Base-by-base conservation (phyloP, 2,113 vertebrate species). In the Passerina amoena region DNA sequence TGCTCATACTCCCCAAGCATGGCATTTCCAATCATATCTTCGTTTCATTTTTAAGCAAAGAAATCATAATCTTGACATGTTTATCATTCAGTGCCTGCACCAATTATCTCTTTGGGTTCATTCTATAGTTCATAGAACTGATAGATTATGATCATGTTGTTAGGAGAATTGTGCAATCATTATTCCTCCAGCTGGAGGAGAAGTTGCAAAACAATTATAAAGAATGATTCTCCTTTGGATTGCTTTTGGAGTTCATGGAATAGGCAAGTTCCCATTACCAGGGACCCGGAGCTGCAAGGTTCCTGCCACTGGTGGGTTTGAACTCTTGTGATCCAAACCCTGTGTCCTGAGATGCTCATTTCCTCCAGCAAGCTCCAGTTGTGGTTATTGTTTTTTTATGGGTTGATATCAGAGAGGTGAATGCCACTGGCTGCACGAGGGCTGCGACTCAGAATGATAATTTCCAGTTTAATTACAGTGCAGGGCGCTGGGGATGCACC, bases 21-120 rank as follows among this genome's bases (percentile, higher is more conserved):
- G 95, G 92, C 84, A 82, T 97, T 97, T 97, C 86, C 96, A 86
- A 92, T 96, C 96, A 91, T 83, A 88, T 94, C 78, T 69, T 93
- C 53, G 76, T 97, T 97, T 97, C 96, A 95, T 97, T 79, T 97
- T 97, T 96, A 97, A 97, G 93, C 96, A 97, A 97, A 97, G 91
- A 98, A 98, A 96, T 96, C 70, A 94, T 96, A 97, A 82, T 97
- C 97, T 97, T 97, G 97, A 98, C 96, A 95, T 97, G 97, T 98
- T 98, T 98, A 97, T 97, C 96, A 97, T 96, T 96, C 96, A 95
- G 91, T 95, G 92, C 79, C 92, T 95, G 95, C 97, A 95, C 91
- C 97, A 97, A 98, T 98, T 97, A 98, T 98, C 93, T 97, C 97
- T 96, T 90, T 96, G 96, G 92, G 94, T 94, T 98, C 92, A 69